Evolutionary conservation across 2,888 invertebrate genomes (phyloP).

Genomic region (Cephus pygmeus): DNA sequence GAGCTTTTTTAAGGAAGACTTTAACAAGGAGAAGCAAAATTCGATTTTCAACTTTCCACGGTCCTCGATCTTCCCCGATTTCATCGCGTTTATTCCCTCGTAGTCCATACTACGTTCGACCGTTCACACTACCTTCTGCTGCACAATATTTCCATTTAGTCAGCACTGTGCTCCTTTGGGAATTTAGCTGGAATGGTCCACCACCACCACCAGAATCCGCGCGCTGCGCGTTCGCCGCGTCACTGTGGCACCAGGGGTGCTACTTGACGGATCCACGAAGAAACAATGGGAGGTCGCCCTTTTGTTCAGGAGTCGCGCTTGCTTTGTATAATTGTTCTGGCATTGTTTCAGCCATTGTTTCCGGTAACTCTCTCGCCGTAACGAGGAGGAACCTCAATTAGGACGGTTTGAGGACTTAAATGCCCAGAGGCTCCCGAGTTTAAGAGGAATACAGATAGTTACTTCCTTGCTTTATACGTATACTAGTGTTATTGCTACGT

Average conservation of each 20-base stretch:
- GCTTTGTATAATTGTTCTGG: slow-evolving; percentile 51
- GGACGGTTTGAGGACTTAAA: slow-evolving; percentile 63
- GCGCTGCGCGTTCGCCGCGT: not conserved
- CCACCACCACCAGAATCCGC: no score
- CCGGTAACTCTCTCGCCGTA: slow-evolving; percentile 60
- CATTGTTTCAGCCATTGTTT: slow-evolving; percentile 58
- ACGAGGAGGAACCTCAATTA: slow-evolving; percentile 65
- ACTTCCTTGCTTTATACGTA: not conserved
- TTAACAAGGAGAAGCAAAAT: not conserved
- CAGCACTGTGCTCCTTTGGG: no score
- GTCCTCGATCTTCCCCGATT: no score
- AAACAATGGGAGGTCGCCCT: slow-evolving; percentile 34
- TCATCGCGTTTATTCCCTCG: no score
- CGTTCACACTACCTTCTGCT: no score
- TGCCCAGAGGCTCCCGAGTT: slow-evolving; percentile 62
- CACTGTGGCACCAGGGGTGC: not conserved
- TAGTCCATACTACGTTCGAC: no score
- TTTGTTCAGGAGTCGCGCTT: slow-evolving; percentile 45
- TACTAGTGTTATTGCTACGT: not conserved
- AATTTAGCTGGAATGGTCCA: no score
- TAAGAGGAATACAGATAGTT: slow-evolving; percentile 35
- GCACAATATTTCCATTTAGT: no score
- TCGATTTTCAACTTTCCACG: no score
- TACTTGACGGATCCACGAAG: slow-evolving; percentile 1
- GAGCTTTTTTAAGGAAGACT: slow-evolving; percentile 7